phyloP scores from a whole-genome alignment of 1,140 invertebrate species.

The Charaxes varanes region DNA sequence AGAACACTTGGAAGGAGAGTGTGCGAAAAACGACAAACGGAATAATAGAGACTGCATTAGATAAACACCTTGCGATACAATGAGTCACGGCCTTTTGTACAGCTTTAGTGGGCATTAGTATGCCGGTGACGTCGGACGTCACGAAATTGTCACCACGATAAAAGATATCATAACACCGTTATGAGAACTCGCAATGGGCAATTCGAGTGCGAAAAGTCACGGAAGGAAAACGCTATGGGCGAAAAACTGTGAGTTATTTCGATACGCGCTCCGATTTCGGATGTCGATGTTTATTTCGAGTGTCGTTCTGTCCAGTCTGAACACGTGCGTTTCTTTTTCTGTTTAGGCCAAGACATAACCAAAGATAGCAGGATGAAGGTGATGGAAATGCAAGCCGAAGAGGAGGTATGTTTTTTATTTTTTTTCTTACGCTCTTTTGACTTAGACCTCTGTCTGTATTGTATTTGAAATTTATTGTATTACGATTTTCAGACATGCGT shows the following conservation, averaged over 20 bases:
- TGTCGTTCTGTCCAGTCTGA: conserved; percentile 31
- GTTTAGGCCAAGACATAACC: conserved; percentile 76
- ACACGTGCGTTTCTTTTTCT: conserved; percentile 42
- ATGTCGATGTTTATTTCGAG: conserved; percentile 45
- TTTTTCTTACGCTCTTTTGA: no score
- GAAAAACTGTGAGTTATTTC: conserved; percentile 49
- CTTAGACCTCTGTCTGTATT: no score
- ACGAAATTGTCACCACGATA: conserved; percentile 26
- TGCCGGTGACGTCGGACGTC: conserved; percentile 35
- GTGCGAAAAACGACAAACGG: conserved; percentile 24
- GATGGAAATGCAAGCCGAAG: conserved; percentile 64
- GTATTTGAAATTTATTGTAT: no score
- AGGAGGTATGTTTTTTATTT: conserved; percentile 49
- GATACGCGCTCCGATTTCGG: conserved; percentile 14
- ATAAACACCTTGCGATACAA: conserved; percentile 54
- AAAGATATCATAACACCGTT: conserved; percentile 37
- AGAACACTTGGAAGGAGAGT: conserved; percentile 7
- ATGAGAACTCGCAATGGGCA: conserved; percentile 54
- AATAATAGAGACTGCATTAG: conserved; percentile 39
- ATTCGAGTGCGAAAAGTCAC: conserved; percentile 44
- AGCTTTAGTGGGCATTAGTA: conserved; percentile 54
- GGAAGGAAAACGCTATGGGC: conserved; percentile 38
- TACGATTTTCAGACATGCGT: no score
- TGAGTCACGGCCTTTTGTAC: conserved; percentile 46
- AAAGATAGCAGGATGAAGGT: conserved; percentile 72